phyloP scores from a whole-genome alignment of 1,140 invertebrate species.

The Gryon sp. region DNA sequence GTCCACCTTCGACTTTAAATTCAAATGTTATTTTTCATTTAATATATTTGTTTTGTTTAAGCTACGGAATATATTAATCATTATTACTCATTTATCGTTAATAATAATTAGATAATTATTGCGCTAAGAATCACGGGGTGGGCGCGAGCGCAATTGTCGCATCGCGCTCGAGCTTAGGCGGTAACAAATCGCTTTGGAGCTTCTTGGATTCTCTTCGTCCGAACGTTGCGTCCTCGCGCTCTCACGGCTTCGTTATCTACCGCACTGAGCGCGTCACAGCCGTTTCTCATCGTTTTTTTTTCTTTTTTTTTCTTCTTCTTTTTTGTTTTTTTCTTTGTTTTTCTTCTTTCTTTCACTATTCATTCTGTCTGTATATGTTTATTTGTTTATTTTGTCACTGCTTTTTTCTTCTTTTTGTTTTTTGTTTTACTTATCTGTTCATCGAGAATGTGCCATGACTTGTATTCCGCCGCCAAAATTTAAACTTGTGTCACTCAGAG shows the following conservation, averaged over 20 bases:
- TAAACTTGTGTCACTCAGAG: slow-evolving; percentile 28
- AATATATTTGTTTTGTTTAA: slow-evolving; percentile 39
- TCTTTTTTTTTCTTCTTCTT: slow-evolving; percentile 10
- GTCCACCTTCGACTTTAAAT: slow-evolving; percentile 62
- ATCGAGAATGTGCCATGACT: too few relatives aligned
- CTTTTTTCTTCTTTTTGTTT: neutral
- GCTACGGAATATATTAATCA: slow-evolving; percentile 61
- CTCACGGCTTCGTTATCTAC: slow-evolving; percentile 37
- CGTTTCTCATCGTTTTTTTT: slow-evolving; percentile 54
- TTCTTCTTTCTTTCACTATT: neutral
- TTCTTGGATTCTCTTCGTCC: slow-evolving; percentile 44
- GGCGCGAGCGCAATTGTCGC: slow-evolving; percentile 60
- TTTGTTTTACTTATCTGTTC: too few relatives aligned
- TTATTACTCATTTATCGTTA: slow-evolving; percentile 47
- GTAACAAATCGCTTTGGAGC: slow-evolving; percentile 46
- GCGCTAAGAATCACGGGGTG: slow-evolving; percentile 63
- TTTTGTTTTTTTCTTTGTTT: slow-evolving; percentile 11
- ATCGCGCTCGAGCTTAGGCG: slow-evolving; percentile 49
- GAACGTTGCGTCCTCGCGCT: slow-evolving; percentile 41
- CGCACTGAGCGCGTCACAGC: slow-evolving; percentile 63
- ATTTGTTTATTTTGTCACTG: slow-evolving; percentile 2
- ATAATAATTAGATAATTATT: slow-evolving; percentile 62
- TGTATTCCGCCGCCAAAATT: slow-evolving; percentile 15
- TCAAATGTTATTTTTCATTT: slow-evolving; percentile 39
- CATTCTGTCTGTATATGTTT: neutral